Evolutionary conservation across 2,888 invertebrate species (phyloP), one percentile per base, ranked within the genome.

Genomic region (Euclidia mi): DNA sequence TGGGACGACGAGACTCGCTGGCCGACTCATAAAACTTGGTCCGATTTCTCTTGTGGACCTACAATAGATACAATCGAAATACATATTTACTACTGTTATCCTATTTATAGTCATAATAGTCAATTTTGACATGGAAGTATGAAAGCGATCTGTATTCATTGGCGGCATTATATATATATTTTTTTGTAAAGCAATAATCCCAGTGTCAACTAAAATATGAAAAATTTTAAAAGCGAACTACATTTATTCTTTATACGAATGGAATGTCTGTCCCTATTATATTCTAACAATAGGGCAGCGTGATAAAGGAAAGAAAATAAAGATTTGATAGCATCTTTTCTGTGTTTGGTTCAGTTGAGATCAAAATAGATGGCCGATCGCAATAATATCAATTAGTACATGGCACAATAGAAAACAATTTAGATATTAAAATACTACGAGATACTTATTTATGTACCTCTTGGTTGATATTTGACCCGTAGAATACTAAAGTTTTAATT

Each of bases 21-120:
- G 68, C 65, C 76, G 60, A 72, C 73, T 77, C 81, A 76, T 83
- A 82, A 83, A 85, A 84, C 81, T 81, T 75, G 75, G 71, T 71
- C 70, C 76, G 71, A 74, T 74, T 78, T 71, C 72, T 67, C 62
- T 53, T 49, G 62, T 60, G 65, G 56, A 65, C 68, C 52, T 56
- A 60, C 59, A 71, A 43, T 65, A 65, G 31, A 65, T 64, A 67
- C 65, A 69, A 72, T 65, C 48, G 59, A 51, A 58, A 78, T 78
- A 71, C 59, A 65, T 65, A 64, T 62, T 56, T 46, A 51, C 61
- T 50, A 32, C 41, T 65, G 41, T 60, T 72, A 62, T 68, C 60
- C 75, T 73, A 73, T 71, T 71, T 73, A 73, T 63, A 37, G 58
- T 20, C 45, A 46, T 59, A 69, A 73, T 69, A 53, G 47, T 56